A percentile compares a stretch with the other conserved stretches of the same genome.
Evolutionary conservation across 2,888 invertebrate species (phyloP).

Genomic region (Onchidella celtica): DNA sequence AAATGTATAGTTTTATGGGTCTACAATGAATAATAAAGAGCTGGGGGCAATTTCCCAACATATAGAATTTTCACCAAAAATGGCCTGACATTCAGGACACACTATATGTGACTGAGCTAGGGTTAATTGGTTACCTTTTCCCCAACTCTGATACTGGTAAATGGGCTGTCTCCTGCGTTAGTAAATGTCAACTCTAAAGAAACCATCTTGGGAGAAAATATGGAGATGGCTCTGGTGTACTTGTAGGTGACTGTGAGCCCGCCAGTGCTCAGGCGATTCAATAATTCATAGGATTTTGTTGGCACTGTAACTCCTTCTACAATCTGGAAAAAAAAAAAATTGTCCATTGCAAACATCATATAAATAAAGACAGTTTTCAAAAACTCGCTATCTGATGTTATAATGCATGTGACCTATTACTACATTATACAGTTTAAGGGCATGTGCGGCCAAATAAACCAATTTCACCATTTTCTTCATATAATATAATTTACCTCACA

Average conservation of each 20-base stretch:
- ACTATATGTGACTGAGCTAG: too few species aligned
- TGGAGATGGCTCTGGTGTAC: slow-evolving; percentile 77
- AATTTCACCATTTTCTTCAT: too few species aligned
- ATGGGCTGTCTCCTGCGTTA: slow-evolving; percentile 86
- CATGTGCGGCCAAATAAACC: too few species aligned
- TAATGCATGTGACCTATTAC: too few species aligned
- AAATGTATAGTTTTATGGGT: too few species aligned
- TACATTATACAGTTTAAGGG: too few species aligned
- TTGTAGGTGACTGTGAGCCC: slow-evolving; percentile 81
- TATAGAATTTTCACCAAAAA: too few species aligned
- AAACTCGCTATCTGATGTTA: neutral
- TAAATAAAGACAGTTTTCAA: neutral
- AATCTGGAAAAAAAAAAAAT: slow-evolving; percentile 43
- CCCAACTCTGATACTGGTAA: slow-evolving; percentile 86
- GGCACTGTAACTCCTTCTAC: slow-evolving; percentile 81
- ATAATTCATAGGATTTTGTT: slow-evolving; percentile 80
- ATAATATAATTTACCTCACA: too few species aligned
- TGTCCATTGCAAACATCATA: neutral
- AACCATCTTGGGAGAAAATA: slow-evolving; percentile 90
- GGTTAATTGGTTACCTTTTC: slow-evolving; percentile 87
- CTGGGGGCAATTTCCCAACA: too few species aligned
- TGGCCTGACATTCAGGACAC: too few species aligned
- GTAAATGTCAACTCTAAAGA: slow-evolving; percentile 90
- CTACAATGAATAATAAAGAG: too few species aligned
- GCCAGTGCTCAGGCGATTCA: slow-evolving; percentile 77